phyloP scores from a whole-genome alignment of 1,140 invertebrate genomes.

The Potamilus streckersoni region DNA sequence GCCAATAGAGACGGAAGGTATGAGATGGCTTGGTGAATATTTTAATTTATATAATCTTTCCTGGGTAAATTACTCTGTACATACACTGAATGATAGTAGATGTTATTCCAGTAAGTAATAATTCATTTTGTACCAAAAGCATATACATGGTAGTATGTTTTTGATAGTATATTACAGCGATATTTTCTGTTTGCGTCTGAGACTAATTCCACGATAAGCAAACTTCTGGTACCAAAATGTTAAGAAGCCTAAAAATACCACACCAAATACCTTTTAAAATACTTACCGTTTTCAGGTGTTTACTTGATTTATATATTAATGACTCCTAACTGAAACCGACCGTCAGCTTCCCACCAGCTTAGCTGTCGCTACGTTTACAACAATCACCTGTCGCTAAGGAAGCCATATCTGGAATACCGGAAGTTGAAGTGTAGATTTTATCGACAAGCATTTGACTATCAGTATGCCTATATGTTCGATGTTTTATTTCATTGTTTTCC shows the following conservation, averaged over 20 bases:
- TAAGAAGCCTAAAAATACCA: neutral
- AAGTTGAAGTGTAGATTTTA: conserved; percentile 11
- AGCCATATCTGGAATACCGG: conserved; percentile 36
- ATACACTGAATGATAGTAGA: too few species aligned
- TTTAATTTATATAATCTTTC: too few species aligned
- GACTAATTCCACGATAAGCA: neutral
- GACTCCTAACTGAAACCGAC: neutral
- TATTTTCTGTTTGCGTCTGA: too few species aligned
- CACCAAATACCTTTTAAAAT: neutral
- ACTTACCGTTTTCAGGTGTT: neutral
- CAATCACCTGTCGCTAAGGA: conserved; percentile 46
- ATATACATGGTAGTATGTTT: too few species aligned
- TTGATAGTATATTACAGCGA: too few species aligned
- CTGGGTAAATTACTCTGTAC: too few species aligned
- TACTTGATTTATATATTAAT: neutral
- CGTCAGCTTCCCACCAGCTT: neutral
- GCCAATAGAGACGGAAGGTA: too few species aligned
- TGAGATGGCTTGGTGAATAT: too few species aligned
- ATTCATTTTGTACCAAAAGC: too few species aligned
- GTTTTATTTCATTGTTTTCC: too few species aligned
- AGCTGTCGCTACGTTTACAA: conserved; percentile 34
- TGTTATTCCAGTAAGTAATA: too few species aligned
- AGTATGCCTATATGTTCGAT: too few species aligned
- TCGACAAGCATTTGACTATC: neutral
- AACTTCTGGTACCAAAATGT: neutral